A percentile compares a stretch with the other conserved stretches of the same genome.
Conservation (phyloP, 2,113 vertebrate species). For the Crotophaga sulcirostris region DNA sequence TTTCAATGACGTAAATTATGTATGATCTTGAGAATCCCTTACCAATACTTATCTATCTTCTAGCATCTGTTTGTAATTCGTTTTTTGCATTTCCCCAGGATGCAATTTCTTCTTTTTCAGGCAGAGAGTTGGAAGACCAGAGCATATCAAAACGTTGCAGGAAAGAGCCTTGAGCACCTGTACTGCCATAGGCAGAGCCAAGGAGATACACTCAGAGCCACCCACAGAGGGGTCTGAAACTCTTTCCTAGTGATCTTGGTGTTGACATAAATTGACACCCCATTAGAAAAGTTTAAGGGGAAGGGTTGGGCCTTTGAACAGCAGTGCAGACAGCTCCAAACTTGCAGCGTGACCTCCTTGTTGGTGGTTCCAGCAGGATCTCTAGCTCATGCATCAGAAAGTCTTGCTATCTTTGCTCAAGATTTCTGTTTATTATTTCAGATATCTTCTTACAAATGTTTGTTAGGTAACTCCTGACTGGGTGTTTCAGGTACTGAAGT, state of each 20-base stretch:
- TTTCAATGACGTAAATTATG: not conserved
- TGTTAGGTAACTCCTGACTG: not conserved
- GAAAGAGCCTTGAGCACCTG: not conserved
- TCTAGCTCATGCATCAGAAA: not conserved
- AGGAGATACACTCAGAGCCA: not conserved
- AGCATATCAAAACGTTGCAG: fast-evolving
- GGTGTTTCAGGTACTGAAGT: not conserved
- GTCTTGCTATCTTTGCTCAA: not conserved
- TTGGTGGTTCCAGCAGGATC: not conserved
- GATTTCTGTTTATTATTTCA: conserved; percentile 25
- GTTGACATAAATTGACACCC: not conserved
- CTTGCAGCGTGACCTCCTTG: not conserved
- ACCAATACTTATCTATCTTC: not conserved
- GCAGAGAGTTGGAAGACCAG: not conserved
- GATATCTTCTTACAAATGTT: not conserved
- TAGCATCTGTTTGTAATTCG: not conserved
- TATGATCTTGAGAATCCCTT: not conserved
- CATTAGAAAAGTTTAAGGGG: not conserved
- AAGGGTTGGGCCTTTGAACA: not conserved
- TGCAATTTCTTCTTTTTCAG: not conserved
- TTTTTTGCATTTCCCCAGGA: not conserved
- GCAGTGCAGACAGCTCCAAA: not conserved
- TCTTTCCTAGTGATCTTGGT: not conserved
- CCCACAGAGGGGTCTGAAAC: not conserved
- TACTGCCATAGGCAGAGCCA: not conserved